Evolutionary conservation across 2,113 vertebrate genomes (phyloP).

Genomic region (Capreolus pygargus): DNA sequence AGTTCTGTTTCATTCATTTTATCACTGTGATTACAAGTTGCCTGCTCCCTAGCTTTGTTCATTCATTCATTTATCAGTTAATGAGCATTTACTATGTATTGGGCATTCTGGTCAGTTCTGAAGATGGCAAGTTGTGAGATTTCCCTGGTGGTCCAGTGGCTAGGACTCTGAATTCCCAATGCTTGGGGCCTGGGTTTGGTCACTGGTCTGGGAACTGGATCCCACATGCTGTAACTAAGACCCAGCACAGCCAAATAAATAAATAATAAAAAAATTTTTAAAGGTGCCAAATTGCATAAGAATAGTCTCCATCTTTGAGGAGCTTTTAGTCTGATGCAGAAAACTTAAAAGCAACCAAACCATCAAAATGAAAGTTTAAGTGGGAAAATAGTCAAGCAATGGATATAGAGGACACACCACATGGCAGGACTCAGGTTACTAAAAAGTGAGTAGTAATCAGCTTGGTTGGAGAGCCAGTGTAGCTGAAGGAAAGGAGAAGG

Average conservation of each 20-base stretch:
- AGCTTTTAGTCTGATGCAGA: background rate
- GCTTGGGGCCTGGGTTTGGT: background rate
- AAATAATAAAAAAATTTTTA: background rate
- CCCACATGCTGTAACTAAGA: background rate
- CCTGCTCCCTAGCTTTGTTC: background rate
- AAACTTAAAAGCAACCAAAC: background rate
- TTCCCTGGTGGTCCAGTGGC: background rate
- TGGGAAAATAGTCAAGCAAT: background rate
- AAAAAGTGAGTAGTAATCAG: background rate
- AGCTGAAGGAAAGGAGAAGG: background rate
- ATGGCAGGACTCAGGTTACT: background rate
- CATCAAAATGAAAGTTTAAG: slow-evolving; percentile 1
- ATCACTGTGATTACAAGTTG: slow-evolving; percentile 23
- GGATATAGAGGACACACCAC: background rate
- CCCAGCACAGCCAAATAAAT: background rate
- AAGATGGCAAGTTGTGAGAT: background rate
- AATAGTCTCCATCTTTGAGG: background rate
- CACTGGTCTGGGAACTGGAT: background rate
- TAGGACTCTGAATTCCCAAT: background rate
- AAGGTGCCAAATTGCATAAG: background rate
- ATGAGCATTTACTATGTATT: background rate
- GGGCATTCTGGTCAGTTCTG: background rate
- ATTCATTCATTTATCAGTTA: slow-evolving; percentile 3
- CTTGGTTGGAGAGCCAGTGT: background rate
- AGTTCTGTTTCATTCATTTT: slow-evolving; percentile 32